Conservation (phyloP, 2,797 vertebrate species). For the Psittacula echo region DNA sequence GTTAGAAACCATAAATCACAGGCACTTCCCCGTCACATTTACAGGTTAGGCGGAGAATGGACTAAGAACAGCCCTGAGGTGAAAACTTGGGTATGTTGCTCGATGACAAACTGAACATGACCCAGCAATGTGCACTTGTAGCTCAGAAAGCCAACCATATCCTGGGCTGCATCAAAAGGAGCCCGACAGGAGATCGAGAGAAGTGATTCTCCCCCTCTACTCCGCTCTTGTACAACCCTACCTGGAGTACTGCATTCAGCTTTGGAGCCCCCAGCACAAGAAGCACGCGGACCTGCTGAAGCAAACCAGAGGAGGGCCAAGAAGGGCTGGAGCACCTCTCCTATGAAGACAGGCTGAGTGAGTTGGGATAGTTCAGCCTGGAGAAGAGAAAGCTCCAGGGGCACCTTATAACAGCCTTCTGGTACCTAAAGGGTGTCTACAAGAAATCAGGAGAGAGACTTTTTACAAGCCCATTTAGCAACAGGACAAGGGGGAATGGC, state of each 20-base stretch:
- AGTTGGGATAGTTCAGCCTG: neutral
- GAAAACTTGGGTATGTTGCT: neutral
- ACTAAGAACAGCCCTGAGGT: neutral
- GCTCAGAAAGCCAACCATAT: neutral
- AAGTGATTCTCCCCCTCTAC: neutral
- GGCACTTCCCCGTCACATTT: neutral
- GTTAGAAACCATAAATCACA: neutral
- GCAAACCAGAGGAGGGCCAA: neutral
- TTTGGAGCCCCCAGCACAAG: neutral
- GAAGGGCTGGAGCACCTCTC: neutral
- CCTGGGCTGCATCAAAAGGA: neutral
- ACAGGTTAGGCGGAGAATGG: neutral
- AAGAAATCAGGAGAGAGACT: neutral
- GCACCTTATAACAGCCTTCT: neutral
- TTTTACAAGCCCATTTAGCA: neutral
- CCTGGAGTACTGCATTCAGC: neutral
- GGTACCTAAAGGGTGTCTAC: neutral
- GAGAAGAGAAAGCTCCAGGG: neutral
- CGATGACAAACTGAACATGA: neutral
- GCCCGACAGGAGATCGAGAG: neutral
- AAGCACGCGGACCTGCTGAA: neutral
- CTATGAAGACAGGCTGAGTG: neutral
- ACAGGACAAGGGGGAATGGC: neutral
- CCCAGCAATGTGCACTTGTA: neutral
- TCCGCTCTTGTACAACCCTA: neutral